These are phyloP conservation scores for Callimorpha dominula DNA, from an alignment of 2,888 invertebrate genomes.

Conservation along the genomic window DNA sequence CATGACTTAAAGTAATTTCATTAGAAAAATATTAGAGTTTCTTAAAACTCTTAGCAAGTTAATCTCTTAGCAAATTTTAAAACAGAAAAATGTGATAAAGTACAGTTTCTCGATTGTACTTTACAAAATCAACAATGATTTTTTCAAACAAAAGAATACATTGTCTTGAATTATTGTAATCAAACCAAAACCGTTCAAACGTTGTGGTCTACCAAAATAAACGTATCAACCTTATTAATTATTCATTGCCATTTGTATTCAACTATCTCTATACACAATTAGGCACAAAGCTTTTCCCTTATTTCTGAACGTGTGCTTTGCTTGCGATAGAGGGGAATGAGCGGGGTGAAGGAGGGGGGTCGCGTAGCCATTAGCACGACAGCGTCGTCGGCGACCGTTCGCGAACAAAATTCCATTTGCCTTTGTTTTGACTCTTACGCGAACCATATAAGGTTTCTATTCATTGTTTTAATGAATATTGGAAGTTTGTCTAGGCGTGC, in stretches of 20 bases:
- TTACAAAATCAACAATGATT: constrained; percentile 4
- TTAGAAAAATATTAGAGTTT: too few relatives aligned
- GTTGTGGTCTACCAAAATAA: constrained; percentile 48
- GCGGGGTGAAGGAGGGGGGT: constrained; percentile 63
- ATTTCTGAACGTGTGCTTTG: constrained; percentile 76
- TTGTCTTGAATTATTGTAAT: constrained; percentile 17
- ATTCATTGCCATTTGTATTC: constrained; percentile 63
- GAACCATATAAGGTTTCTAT: constrained; percentile 48
- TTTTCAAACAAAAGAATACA: constrained; percentile 13
- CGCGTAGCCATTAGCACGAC: constrained; percentile 80
- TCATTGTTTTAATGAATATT: constrained; percentile 31
- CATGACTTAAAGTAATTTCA: too few relatives aligned
- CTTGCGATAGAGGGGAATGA: constrained; percentile 53
- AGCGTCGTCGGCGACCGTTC: constrained; percentile 74
- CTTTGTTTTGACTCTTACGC: constrained; percentile 41
- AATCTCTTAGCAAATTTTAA: background rate
- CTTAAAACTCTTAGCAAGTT: too few relatives aligned
- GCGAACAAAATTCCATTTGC: constrained; percentile 54
- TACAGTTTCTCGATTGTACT: background rate
- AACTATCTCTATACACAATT: constrained; percentile 71
- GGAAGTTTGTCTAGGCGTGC: constrained; percentile 67
- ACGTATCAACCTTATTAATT: constrained; percentile 57
- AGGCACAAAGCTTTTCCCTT: constrained; percentile 73
- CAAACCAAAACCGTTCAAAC: constrained; percentile 37
- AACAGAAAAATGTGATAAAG: background rate